Evolutionary conservation across 2,113 vertebrate genomes (phyloP).

Genomic region (Arvicanthis niloticus): DNA sequence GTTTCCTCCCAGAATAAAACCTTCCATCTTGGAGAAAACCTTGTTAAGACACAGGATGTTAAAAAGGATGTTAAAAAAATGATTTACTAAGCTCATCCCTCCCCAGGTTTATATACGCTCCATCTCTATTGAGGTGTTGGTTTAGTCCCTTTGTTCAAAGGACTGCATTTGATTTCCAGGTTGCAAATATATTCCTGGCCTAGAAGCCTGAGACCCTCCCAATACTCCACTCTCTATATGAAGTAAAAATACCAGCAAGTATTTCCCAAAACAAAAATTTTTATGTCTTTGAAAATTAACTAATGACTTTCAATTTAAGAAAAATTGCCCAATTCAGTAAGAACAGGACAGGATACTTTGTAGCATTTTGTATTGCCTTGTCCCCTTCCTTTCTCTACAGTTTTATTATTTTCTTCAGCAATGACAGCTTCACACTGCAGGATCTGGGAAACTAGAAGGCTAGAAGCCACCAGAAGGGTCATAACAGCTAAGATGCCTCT

Average conservation of each 20-base stretch:
- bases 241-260: not conserved
- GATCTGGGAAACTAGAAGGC: not conserved
- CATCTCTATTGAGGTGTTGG: not conserved
- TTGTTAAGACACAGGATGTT: not conserved
- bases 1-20: not conserved
- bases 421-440: not conserved
- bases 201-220: not conserved
- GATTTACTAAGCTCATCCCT: not conserved
- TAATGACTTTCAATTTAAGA: not conserved
- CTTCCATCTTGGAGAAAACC: not conserved
- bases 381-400: not conserved
- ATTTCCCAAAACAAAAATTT: not conserved
- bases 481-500: not conserved
- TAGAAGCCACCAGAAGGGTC: not conserved
- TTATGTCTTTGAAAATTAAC: not conserved
- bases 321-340: not conserved
- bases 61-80: not conserved
- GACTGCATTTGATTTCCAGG: not conserved
- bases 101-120: not conserved
- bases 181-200: not conserved
- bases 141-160: not conserved
- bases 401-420: not conserved
- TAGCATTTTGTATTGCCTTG: not conserved
- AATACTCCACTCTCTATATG: not conserved
- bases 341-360: not conserved